A percentile compares a stretch with the other conserved stretches of the same genome.
These are phyloP conservation scores for Drosophila lacicola DNA, from an alignment of 2,888 invertebrate species.

Conservation along the genomic window DNA sequence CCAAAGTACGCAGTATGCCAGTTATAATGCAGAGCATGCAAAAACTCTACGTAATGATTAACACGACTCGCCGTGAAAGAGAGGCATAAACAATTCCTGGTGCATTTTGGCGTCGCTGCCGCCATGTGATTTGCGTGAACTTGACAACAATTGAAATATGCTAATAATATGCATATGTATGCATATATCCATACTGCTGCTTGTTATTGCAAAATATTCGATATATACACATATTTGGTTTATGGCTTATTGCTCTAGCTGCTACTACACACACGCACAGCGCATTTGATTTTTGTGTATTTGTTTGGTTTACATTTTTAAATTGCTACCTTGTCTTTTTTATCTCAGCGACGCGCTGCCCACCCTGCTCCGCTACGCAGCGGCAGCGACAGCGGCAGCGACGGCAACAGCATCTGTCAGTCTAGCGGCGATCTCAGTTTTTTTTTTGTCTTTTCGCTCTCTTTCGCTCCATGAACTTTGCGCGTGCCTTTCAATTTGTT, in stretches of 20 bases:
- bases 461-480: slow-evolving; percentile 47
- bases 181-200: slow-evolving; percentile 10
- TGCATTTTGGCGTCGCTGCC: slow-evolving; percentile 18
- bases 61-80: neutral
- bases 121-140: slow-evolving; percentile 58
- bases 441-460: slow-evolving; percentile 3
- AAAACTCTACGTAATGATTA: slow-evolving; percentile 14
- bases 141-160: slow-evolving; percentile 54
- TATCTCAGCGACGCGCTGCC: slow-evolving; percentile 21
- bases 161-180: slow-evolving; percentile 27
- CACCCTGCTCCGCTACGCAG: slow-evolving; percentile 5
- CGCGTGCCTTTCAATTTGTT: slow-evolving; percentile 53
- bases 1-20: slow-evolving; percentile 32
- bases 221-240: slow-evolving; percentile 48
- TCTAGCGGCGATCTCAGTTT: slow-evolving; percentile 25
- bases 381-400: neutral
- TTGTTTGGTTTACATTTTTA: slow-evolving; percentile 74
- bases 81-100: slow-evolving; percentile 29
- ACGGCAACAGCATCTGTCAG: slow-evolving; percentile 13
- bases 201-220: slow-evolving; percentile 40
- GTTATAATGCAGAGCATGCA: slow-evolving; percentile 37
- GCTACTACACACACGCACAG: slow-evolving; percentile 20
- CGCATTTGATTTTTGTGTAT: slow-evolving; percentile 57
- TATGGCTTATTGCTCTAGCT: slow-evolving; percentile 71
- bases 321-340: slow-evolving; percentile 39